phyloP scores from a whole-genome alignment of 2,888 invertebrate genomes.

The Bhutanitis thaidina region DNA sequence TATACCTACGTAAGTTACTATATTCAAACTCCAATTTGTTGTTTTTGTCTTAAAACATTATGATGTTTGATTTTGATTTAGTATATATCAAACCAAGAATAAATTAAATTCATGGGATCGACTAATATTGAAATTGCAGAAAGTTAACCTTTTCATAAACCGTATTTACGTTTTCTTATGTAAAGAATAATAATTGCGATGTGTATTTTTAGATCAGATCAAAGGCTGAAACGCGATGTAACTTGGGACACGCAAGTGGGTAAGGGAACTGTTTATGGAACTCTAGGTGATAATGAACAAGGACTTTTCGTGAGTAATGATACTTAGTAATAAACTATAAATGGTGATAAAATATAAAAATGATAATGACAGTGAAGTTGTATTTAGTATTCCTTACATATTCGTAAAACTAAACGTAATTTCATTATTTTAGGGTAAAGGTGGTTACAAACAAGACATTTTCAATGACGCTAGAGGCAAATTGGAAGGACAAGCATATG shows the following conservation, averaged over 20 bases:
- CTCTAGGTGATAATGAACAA: conserved; percentile 43
- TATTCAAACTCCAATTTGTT: neutral
- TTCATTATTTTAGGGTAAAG: conserved; percentile 38
- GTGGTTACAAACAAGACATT: conserved; percentile 51
- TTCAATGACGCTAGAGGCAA: conserved; percentile 55
- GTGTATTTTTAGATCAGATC: neutral
- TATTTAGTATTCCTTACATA: neutral
- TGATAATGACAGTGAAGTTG: neutral
- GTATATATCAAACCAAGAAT: neutral
- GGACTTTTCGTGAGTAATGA: conserved; percentile 47
- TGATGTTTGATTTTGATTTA: neutral
- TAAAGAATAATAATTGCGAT: too few species aligned
- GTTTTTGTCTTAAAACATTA: neutral
- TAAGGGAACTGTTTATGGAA: conserved; percentile 45
- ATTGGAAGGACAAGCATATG: conserved; percentile 44
- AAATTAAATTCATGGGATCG: neutral
- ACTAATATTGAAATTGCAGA: neutral
- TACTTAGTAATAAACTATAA: neutral
- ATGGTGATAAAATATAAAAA: neutral
- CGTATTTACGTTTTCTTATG: neutral
- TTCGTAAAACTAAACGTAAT: neutral
- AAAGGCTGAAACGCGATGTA: conserved; percentile 34
- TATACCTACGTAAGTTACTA: neutral
- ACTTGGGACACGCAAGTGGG: conserved; percentile 34
- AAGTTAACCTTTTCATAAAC: neutral